These are phyloP conservation scores for Euura saliciscinereae DNA, from an alignment of 1,140 invertebrate species.

Conservation along the genomic window DNA sequence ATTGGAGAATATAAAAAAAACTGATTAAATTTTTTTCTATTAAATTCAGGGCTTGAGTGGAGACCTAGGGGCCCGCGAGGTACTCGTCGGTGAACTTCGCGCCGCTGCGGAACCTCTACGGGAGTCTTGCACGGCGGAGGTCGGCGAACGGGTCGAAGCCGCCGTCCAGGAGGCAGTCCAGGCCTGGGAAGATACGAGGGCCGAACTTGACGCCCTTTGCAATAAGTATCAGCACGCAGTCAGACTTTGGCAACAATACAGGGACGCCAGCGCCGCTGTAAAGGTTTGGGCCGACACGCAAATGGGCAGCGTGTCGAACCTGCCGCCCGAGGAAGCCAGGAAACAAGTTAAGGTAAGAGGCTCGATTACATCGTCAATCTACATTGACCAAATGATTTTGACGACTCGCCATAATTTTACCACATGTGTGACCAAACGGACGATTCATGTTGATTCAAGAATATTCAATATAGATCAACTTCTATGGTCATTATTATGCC, in stretches of 20 bases:
- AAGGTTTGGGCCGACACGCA: constrained; percentile 74
- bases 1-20: background rate
- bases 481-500: no score
- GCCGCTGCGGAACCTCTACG: constrained; percentile 72
- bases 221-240: constrained; percentile 76
- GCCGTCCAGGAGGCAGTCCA: constrained; percentile 76
- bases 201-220: constrained; percentile 74
- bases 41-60: constrained; percentile 64
- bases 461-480: no score
- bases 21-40: constrained; percentile 21
- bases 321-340: constrained; percentile 66
- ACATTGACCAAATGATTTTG: no score
- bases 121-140: constrained; percentile 70
- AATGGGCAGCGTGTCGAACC: constrained; percentile 66
- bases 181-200: constrained; percentile 76
- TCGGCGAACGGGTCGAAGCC: constrained; percentile 71
- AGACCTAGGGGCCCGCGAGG: constrained; percentile 70
- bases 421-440: no score
- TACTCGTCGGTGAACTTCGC: constrained; percentile 72
- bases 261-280: constrained; percentile 75
- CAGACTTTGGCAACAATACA: constrained; percentile 77
- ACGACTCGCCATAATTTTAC: no score
- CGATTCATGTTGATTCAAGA: no score
- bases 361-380: no score
- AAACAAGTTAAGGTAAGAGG: constrained; percentile 68